Conservation (phyloP, 2,113 vertebrate genomes). For the Vanacampus margaritifer region DNA sequence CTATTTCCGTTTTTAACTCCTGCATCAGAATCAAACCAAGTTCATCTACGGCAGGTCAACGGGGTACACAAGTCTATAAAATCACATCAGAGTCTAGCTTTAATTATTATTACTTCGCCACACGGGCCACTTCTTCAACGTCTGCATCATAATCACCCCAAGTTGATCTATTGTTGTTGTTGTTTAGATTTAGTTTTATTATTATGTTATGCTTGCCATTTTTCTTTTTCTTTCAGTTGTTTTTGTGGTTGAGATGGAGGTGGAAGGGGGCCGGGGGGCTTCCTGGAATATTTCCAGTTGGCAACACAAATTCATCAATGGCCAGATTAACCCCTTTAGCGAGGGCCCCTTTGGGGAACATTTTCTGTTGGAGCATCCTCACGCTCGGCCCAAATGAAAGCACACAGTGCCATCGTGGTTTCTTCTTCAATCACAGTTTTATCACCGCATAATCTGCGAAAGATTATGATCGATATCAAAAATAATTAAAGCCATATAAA, state of each 20-base stretch:
- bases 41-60: no score
- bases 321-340: slow-evolving; percentile 10
- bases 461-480: background rate
- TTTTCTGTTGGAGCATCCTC: background rate
- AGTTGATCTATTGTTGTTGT: no score
- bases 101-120: no score
- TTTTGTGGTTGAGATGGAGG: background rate
- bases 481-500: background rate
- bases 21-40: no score
- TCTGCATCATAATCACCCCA: no score
- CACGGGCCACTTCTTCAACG: no score
- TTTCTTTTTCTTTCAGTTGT: background rate
- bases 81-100: no score
- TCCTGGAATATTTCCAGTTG: slow-evolving; percentile 6
- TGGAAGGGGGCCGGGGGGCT: background rate
- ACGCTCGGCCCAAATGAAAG: background rate
- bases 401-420: background rate
- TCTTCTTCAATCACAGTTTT: background rate
- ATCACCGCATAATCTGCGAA: background rate
- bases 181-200: background rate
- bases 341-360: background rate
- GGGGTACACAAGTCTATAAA: no score
- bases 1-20: no score
- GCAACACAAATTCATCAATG: slow-evolving; percentile 7
- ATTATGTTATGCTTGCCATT: background rate